These are phyloP conservation scores for Amiota communis DNA, from an alignment of 2,888 invertebrate species.

Conservation along the genomic window DNA sequence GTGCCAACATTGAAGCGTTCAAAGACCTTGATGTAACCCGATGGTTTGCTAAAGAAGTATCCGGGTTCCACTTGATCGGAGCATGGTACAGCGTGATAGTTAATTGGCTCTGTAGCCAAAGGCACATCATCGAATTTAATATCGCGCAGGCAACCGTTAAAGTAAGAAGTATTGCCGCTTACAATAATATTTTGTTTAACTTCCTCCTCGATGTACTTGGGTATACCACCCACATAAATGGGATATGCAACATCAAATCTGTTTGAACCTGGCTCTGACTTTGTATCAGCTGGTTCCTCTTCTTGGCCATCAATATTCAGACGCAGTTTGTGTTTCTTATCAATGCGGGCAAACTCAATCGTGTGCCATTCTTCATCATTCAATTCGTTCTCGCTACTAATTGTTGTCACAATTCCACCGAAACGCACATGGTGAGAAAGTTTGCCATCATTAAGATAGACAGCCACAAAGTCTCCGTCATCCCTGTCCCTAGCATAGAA, in stretches of 20 bases:
- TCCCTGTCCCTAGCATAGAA: constrained; percentile 84
- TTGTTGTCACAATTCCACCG: constrained; percentile 77
- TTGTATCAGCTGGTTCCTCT: constrained; percentile 57
- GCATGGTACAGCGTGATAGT: constrained; percentile 83
- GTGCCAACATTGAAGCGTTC: constrained; percentile 86
- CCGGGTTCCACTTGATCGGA: constrained; percentile 86
- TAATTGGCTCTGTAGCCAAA: constrained; percentile 77
- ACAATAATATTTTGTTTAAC: constrained; percentile 70
- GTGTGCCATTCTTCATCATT: constrained; percentile 88
- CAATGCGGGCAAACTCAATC: constrained; percentile 79
- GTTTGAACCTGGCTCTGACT: constrained; percentile 76
- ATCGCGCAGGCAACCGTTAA: constrained; percentile 88
- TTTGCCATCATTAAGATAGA: constrained; percentile 84
- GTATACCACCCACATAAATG: constrained; percentile 87
- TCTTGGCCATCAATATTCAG: constrained; percentile 62
- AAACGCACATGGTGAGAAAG: constrained; percentile 78
- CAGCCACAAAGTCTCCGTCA: constrained; percentile 81
- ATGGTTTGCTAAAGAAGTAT: constrained; percentile 86
- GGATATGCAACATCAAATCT: constrained; percentile 79
- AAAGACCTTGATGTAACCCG: constrained; percentile 80
- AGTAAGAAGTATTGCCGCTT: constrained; percentile 75
- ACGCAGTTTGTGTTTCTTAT: constrained; percentile 76
- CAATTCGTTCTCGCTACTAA: constrained; percentile 77
- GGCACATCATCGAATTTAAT: constrained; percentile 81
- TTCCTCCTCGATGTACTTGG: constrained; percentile 72